A percentile compares a stretch with the other conserved stretches of the same genome.
These are phyloP conservation scores for Stenichneumon culpator DNA, from an alignment of 2,888 invertebrate genomes.

Conservation along the genomic window DNA sequence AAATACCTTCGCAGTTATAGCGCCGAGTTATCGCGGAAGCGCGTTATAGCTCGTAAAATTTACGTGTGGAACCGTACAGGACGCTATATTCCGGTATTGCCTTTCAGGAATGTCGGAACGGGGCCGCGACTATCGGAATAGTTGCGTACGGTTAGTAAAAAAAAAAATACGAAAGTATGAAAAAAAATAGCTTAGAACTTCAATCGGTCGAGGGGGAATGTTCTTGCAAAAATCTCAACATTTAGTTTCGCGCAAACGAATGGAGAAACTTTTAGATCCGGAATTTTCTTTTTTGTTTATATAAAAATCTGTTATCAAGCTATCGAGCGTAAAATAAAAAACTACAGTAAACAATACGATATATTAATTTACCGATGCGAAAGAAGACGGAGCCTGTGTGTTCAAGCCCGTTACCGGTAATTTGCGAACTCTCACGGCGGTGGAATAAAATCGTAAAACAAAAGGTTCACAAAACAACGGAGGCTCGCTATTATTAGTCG, in stretches of 20 bases:
- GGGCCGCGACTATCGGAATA: not conserved
- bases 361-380: conserved; percentile 20
- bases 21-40: conserved; percentile 61
- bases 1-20: conserved; percentile 49
- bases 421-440: conserved; percentile 41
- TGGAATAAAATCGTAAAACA: conserved; percentile 67
- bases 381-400: conserved; percentile 37
- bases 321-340: not conserved
- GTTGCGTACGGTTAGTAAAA: not conserved
- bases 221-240: not conserved
- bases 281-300: no score
- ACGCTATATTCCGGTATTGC: conserved; percentile 39
- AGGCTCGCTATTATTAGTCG: conserved; percentile 64
- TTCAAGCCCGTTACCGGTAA: conserved; percentile 50
- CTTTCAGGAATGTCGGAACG: conserved; percentile 44
- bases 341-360: not conserved
- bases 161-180: not conserved
- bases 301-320: not conserved
- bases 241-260: not conserved
- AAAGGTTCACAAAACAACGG: conserved; percentile 61
- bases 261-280: not conserved
- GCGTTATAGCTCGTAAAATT: conserved; percentile 68
- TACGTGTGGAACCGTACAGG: conserved; percentile 37
- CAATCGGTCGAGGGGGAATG: no score
- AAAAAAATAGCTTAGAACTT: not conserved